Evolutionary conservation across 2,797 vertebrate species (phyloP).

Genomic region (Muscicapa comitata): DNA sequence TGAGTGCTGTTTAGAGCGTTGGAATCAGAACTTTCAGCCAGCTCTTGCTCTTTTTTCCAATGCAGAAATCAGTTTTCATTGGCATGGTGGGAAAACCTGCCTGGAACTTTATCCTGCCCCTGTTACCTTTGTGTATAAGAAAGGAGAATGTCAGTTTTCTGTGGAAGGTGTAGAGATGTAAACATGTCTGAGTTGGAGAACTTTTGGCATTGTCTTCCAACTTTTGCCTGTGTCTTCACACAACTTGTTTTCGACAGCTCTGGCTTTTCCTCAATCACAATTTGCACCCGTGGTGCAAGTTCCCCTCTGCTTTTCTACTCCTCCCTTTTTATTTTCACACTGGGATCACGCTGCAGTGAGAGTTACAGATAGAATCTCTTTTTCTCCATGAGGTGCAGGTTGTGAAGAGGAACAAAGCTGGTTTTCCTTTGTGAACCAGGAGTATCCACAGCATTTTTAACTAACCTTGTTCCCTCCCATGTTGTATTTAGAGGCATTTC

Average conservation of each 20-base stretch:
- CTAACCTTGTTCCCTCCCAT: neutral
- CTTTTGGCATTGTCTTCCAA: neutral
- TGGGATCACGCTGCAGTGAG: neutral
- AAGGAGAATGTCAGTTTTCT: slow-evolving; percentile 47
- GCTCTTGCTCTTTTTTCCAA: neutral
- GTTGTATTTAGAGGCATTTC: neutral
- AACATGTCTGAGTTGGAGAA: slow-evolving; percentile 42
- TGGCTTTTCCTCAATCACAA: neutral
- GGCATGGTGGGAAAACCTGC: slow-evolving; percentile 19
- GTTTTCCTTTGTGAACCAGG: neutral
- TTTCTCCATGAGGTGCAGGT: neutral
- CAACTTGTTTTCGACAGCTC: neutral
- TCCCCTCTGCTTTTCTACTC: neutral
- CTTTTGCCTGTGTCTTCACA: neutral
- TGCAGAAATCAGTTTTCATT: slow-evolving; percentile 28
- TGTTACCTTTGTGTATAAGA: slow-evolving; percentile 24
- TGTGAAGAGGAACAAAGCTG: slow-evolving; percentile 3
- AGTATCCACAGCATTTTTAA: neutral
- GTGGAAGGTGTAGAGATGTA: slow-evolving; percentile 24
- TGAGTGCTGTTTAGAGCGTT: neutral
- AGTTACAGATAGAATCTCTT: slow-evolving; percentile 10
- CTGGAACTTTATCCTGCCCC: slow-evolving; percentile 2
- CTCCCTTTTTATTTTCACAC: neutral
- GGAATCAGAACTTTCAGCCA: neutral
- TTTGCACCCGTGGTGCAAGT: neutral